Evolutionary conservation across 2,888 invertebrate genomes (phyloP).

Genomic region (Ommatoiulus sabulosus): DNA sequence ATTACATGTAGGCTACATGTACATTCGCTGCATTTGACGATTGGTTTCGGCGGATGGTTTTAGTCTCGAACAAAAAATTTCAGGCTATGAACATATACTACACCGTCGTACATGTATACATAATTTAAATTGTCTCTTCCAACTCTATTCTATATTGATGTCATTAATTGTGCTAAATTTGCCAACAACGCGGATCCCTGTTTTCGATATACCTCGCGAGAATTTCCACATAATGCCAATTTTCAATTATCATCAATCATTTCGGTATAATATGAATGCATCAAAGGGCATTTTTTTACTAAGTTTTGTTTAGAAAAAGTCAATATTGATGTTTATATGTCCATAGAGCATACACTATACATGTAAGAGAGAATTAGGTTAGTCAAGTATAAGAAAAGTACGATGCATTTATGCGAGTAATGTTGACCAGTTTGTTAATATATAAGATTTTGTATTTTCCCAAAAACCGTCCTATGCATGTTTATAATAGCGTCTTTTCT

Average conservation of each 20-base stretch:
- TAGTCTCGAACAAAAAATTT: too few relatives aligned
- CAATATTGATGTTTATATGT: neutral
- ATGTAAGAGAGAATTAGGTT: neutral
- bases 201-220: neutral
- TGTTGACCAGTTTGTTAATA: neutral
- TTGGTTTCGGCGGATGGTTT: too few relatives aligned
- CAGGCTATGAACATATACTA: neutral
- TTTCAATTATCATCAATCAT: slow-evolving; percentile 34
- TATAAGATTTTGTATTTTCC: neutral
- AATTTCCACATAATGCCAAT: slow-evolving; percentile 33
- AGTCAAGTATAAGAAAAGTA: neutral
- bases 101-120: neutral
- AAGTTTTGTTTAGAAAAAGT: neutral
- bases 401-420: too few relatives aligned
- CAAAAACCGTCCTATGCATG: too few relatives aligned
- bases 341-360: neutral
- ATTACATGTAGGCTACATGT: too few relatives aligned
- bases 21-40: too few relatives aligned
- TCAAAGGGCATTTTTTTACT: neutral
- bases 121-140: neutral
- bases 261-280: neutral
- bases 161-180: neutral
- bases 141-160: neutral
- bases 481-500: too few relatives aligned
- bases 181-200: neutral